These are phyloP conservation scores for Tetramorium bicarinatum DNA, from an alignment of 2,888 invertebrate genomes.

Conservation along the genomic window DNA sequence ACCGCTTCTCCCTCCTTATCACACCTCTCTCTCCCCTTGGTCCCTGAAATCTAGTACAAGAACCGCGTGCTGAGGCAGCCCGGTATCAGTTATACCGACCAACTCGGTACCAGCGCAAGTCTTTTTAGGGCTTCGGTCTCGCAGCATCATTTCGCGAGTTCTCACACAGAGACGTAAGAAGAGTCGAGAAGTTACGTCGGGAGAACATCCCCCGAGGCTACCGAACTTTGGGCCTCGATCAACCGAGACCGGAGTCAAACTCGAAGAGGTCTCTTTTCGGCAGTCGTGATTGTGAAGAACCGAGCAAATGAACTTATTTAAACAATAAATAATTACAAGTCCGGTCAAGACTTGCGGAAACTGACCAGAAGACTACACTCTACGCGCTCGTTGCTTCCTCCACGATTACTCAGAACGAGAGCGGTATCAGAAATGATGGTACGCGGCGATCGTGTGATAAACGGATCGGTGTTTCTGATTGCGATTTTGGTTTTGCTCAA, in stretches of 20 bases:
- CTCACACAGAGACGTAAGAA: background rate
- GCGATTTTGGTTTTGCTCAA: constrained; percentile 61
- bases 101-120: constrained; percentile 80
- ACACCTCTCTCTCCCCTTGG: constrained; percentile 78
- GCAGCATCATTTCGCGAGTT: constrained; percentile 3
- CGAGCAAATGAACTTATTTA: background rate
- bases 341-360: background rate
- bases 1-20: constrained; percentile 68
- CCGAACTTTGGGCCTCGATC: background rate
- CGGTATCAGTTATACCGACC: constrained; percentile 80
- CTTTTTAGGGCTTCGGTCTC: constrained; percentile 38
- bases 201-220: background rate
- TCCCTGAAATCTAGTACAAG: constrained; percentile 79
- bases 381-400: background rate
- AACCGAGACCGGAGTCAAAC: background rate
- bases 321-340: background rate
- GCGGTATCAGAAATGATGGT: background rate
- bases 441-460: background rate
- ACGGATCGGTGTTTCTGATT: constrained; percentile 55
- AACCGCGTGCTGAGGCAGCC: constrained; percentile 79
- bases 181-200: background rate
- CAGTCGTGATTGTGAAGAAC: background rate
- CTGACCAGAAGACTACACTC: background rate
- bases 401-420: background rate
- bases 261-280: background rate